Evolutionary conservation across 1,140 invertebrate species (phyloP).

Genomic region (Polypedilum vanderplanki): DNA sequence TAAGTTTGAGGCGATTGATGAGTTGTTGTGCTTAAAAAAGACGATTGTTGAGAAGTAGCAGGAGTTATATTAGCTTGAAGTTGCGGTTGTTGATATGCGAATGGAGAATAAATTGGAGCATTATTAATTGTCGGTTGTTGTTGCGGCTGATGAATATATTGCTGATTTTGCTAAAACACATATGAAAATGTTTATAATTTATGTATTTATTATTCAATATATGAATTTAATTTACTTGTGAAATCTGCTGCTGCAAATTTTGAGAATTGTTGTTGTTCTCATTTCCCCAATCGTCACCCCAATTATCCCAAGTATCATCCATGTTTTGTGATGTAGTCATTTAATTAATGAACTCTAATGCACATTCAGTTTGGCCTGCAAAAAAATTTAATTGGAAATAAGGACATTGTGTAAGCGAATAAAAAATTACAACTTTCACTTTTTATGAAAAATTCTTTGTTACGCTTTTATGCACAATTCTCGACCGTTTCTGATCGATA

Average conservation of each 20-base stretch:
- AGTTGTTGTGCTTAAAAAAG: background rate
- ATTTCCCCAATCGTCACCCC: background rate
- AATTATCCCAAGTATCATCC: background rate
- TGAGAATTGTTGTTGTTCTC: slow-evolving; percentile 22
- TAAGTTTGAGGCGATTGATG: background rate
- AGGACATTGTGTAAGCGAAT: background rate
- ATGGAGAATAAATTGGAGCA: background rate
- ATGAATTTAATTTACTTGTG: background rate
- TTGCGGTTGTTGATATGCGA: background rate
- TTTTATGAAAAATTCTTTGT: background rate
- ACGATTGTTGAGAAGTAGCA: background rate
- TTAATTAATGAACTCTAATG: background rate
- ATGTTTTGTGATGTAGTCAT: background rate
- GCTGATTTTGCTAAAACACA: background rate
- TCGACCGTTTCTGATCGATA: background rate
- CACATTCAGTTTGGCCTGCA: background rate
- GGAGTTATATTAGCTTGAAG: background rate
- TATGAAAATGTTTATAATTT: background rate
- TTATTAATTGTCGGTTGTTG: background rate
- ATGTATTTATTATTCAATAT: background rate
- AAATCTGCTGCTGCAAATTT: background rate
- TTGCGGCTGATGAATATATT: background rate
- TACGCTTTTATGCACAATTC: background rate
- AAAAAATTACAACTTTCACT: slow-evolving; percentile 23
- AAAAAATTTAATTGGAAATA: background rate